Conservation (phyloP, 1,140 invertebrate genomes). For the Xylocopa sonorina region DNA sequence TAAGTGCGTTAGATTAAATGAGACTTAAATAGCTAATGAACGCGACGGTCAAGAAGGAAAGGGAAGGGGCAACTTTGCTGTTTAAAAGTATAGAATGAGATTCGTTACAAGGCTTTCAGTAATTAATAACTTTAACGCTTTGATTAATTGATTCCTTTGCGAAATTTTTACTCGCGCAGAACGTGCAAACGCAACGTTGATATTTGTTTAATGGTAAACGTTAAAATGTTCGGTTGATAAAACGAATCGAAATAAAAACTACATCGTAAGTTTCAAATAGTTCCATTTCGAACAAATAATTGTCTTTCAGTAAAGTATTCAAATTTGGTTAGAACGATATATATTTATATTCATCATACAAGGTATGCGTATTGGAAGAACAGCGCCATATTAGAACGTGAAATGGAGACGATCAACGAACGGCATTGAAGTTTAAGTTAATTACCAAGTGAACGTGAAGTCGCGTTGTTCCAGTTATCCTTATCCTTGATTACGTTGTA, state of each 20-base stretch:
- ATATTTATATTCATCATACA: not conserved
- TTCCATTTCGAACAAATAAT: too few species aligned
- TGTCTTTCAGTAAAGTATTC: too few species aligned
- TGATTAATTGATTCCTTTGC: not conserved
- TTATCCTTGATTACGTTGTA: conserved; percentile 9
- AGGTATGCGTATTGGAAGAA: not conserved
- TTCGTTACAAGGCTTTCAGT: conserved; percentile 69
- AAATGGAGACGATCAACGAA: not conserved
- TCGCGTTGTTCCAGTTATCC: conserved; percentile 16
- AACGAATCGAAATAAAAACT: too few species aligned
- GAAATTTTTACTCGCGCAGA: not conserved
- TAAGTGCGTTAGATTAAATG: not conserved
- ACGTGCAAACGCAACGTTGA: not conserved
- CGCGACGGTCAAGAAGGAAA: not conserved
- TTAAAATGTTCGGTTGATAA: too few species aligned
- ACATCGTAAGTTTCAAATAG: too few species aligned
- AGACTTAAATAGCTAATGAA: not conserved
- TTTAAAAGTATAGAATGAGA: conserved; percentile 54
- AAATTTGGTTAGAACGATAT: not conserved
- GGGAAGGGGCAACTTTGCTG: not conserved
- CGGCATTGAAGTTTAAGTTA: conserved; percentile 32
- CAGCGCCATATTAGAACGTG: not conserved
- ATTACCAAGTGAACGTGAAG: conserved; percentile 22
- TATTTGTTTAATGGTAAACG: too few species aligned
- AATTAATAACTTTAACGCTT: conserved; percentile 15